These are phyloP conservation scores for Monarcha castaneiventris DNA, from an alignment of 2,113 vertebrate species.

Conservation along the genomic window DNA sequence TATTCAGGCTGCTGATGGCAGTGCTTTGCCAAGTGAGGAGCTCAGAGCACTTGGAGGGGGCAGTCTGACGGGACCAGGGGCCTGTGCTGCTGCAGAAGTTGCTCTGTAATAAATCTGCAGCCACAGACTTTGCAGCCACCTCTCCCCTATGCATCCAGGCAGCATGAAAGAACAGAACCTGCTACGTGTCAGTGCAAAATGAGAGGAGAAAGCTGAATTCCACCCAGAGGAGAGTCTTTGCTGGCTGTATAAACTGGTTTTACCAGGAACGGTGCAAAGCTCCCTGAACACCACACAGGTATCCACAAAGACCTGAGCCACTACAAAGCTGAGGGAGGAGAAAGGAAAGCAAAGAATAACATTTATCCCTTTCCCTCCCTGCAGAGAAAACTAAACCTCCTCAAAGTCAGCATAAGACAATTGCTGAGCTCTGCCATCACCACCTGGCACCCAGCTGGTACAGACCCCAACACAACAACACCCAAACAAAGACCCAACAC, in stretches of 20 bases:
- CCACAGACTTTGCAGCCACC: neutral
- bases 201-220: neutral
- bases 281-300: neutral
- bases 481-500: neutral
- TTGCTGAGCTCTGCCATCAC: neutral
- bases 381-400: neutral
- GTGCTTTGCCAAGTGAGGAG: neutral
- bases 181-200: neutral
- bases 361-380: neutral
- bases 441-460: neutral
- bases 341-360: neutral
- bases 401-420: neutral
- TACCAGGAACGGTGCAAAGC: neutral
- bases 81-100: neutral
- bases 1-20: neutral
- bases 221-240: neutral
- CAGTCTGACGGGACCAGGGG: neutral
- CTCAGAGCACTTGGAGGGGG: neutral
- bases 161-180: neutral
- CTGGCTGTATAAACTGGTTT: neutral
- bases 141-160: neutral
- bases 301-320: neutral
- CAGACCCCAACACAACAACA: accelerated
- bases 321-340: neutral
- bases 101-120: neutral